phyloP scores from a whole-genome alignment of 2,888 invertebrate species.

The Crocallis elinguaria region DNA sequence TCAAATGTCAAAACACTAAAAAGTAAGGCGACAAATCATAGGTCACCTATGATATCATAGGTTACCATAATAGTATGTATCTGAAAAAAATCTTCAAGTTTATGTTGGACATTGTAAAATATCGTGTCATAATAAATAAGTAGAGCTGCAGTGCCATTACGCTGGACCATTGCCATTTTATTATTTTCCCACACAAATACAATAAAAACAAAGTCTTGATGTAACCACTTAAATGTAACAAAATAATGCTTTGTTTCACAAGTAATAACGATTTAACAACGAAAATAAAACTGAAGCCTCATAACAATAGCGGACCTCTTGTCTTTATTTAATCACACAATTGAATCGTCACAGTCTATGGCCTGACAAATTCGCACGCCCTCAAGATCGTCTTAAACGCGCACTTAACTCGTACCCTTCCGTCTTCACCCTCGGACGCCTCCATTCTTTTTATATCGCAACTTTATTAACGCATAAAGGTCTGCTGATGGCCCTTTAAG shows the following conservation, averaged over 20 bases:
- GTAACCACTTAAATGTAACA: conserved; percentile 10
- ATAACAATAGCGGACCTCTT: conserved; percentile 58
- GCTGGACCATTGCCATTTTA: background rate
- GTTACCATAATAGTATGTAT: too few species aligned
- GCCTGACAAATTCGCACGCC: conserved; percentile 83
- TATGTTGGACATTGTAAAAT: too few species aligned
- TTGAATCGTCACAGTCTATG: conserved; percentile 74
- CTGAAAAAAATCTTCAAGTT: too few species aligned
- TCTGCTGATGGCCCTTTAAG: conserved; percentile 83
- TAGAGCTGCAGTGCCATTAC: too few species aligned
- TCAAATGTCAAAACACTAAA: too few species aligned
- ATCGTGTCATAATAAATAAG: too few species aligned
- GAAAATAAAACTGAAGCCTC: conserved; percentile 51
- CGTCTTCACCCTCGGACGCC: conserved; percentile 82
- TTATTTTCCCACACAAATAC: background rate
- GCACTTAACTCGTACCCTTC: conserved; percentile 80
- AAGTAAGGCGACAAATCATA: too few species aligned
- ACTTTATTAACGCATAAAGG: conserved; percentile 85
- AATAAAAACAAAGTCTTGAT: background rate
- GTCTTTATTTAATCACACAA: conserved; percentile 80
- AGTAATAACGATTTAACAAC: conserved; percentile 26
- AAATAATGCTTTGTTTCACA: conserved; percentile 29
- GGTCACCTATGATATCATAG: too few species aligned
- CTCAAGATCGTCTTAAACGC: conserved; percentile 81
- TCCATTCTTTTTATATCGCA: conserved; percentile 84